phyloP scores from a whole-genome alignment of 1,140 invertebrate genomes.

The Phymastichus coffea region DNA sequence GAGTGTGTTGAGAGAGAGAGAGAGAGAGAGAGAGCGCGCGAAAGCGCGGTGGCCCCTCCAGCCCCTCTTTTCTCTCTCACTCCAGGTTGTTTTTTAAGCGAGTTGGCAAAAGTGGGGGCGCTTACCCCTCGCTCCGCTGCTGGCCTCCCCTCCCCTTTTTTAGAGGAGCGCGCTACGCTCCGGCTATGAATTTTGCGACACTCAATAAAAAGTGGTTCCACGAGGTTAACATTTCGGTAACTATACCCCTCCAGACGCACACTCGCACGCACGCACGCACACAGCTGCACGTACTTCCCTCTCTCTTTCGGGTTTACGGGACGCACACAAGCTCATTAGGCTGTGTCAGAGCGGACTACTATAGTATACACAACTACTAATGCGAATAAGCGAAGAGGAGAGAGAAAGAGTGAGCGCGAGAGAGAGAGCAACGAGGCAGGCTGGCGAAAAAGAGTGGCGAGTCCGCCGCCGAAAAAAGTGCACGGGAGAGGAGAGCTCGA shows the following conservation, averaged over 20 bases:
- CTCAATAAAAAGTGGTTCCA: constrained; percentile 60
- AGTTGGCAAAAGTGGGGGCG: background rate
- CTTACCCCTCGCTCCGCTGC: constrained; percentile 17
- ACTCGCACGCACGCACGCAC: constrained; percentile 31
- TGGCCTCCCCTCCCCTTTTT: constrained; percentile 29
- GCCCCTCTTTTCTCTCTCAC: constrained; percentile 14
- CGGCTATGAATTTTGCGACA: constrained; percentile 59
- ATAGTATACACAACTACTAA: constrained; percentile 30
- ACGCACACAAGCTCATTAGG: constrained; percentile 27
- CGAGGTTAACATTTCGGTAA: constrained; percentile 60
- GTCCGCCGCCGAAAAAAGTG: constrained; percentile 52
- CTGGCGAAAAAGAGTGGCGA: constrained; percentile 28
- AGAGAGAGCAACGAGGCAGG: constrained; percentile 13
- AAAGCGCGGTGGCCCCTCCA: constrained; percentile 35
- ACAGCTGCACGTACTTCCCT: background rate
- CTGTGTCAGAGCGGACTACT: background rate
- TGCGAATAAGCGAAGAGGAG: background rate
- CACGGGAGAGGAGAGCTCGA: constrained; percentile 55
- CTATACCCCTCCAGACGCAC: constrained; percentile 50
- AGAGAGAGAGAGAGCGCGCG: too few species aligned
- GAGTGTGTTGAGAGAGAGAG: too few species aligned
- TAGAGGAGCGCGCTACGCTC: too few species aligned
- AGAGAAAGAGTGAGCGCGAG: background rate
- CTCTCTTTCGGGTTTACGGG: background rate
- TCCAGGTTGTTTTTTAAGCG: too few species aligned